Evolutionary conservation across 2,113 vertebrate species (phyloP).

Genomic region (Gallinago undulata): DNA sequence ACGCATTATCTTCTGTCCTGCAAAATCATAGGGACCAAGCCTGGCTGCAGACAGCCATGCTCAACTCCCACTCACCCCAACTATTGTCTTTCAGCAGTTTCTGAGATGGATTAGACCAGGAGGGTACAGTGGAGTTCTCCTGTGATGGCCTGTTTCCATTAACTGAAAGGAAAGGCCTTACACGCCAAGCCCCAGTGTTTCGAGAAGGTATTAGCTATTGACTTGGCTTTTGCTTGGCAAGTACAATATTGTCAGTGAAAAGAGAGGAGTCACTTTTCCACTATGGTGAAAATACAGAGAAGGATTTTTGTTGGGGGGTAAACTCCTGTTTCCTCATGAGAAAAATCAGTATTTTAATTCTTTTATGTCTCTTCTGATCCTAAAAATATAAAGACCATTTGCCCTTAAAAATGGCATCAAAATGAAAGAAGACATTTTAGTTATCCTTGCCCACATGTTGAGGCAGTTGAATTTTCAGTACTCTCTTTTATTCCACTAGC

Average conservation of each 20-base stretch:
- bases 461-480: not conserved
- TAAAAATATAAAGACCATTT: not conserved
- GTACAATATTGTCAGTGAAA: not conserved
- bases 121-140: not conserved
- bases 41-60: not conserved
- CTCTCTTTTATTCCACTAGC: not conserved
- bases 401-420: not conserved
- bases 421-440: not conserved
- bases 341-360: not conserved
- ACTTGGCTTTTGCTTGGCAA: not conserved
- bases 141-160: not conserved
- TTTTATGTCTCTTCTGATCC: not conserved
- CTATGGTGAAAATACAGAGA: not conserved
- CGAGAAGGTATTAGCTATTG: not conserved
- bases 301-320: not conserved
- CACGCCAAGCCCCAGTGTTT: not conserved
- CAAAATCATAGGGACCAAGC: not conserved
- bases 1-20: not conserved
- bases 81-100: not conserved
- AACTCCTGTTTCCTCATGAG: not conserved
- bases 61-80: not conserved
- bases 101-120: not conserved
- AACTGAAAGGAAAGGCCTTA: not conserved
- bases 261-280: not conserved
- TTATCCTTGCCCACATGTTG: fast-evolving